These are phyloP conservation scores for Brienomyrus brachyistius DNA, from an alignment of 2,113 vertebrate species.

Conservation along the genomic window DNA sequence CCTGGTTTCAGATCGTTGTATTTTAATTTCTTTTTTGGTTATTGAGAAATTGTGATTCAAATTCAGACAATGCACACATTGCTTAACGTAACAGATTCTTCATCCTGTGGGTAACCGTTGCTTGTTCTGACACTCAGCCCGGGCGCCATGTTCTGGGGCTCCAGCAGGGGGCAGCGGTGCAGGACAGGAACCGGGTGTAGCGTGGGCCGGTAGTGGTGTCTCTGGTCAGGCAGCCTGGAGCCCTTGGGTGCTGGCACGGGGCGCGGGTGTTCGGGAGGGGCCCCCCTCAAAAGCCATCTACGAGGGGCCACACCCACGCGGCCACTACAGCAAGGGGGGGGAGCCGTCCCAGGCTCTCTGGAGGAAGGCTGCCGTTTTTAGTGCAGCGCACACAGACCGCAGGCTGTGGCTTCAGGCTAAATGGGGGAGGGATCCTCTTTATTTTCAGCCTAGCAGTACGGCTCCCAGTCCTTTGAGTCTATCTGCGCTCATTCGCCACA, in stretches of 20 bases:
- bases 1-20: background rate
- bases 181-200: conserved; percentile 53
- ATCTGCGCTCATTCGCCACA: background rate
- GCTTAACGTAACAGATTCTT: background rate
- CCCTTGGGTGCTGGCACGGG: conserved; percentile 75
- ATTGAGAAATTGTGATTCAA: background rate
- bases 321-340: conserved; percentile 62
- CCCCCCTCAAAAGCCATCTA: conserved; percentile 73
- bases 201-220: conserved; percentile 69
- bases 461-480: conserved; percentile 8
- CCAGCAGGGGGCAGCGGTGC: conserved; percentile 23
- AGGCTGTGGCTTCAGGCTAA: conserved; percentile 59
- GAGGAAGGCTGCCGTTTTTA: conserved; percentile 68
- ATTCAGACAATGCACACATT: background rate
- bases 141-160: background rate
- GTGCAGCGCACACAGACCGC: conserved; percentile 61
- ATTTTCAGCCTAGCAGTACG: conserved; percentile 50
- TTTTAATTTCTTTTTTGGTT: background rate
- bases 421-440: conserved; percentile 41
- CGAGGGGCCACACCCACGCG: conserved; percentile 69
- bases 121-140: background rate
- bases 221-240: conserved; percentile 78
- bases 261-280: conserved; percentile 66
- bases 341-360: conserved; percentile 55
- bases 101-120: background rate